phyloP scores from a whole-genome alignment of 1,140 invertebrate species.

The Atopsyche davidsoni region DNA sequence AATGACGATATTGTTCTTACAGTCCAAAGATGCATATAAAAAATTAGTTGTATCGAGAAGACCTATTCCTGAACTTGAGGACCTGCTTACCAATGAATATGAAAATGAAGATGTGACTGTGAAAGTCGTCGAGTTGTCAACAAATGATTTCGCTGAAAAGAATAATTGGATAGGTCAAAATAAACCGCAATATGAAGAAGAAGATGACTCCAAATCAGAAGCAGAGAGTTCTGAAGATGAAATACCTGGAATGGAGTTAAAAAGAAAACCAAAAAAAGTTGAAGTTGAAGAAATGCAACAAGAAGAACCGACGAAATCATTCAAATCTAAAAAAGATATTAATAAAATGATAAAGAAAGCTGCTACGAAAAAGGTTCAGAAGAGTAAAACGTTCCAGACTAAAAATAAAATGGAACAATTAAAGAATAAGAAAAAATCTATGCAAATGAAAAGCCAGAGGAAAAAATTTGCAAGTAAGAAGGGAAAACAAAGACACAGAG shows the following conservation, averaged over 20 bases:
- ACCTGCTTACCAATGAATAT: conserved; percentile 60
- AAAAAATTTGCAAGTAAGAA: conserved; percentile 35
- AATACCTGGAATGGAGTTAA: conserved; percentile 55
- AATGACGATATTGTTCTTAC: conserved; percentile 31
- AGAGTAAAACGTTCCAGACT: conserved; percentile 66
- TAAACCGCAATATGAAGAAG: conserved; percentile 44
- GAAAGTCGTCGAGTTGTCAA: conserved; percentile 64
- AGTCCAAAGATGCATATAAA: conserved; percentile 61
- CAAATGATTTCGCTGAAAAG: conserved; percentile 56
- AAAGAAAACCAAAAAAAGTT: conserved; percentile 32
- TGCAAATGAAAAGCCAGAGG: conserved; percentile 38
- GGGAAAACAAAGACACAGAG: conserved; percentile 42
- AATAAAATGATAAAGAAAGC: conserved; percentile 60
- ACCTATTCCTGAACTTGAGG: conserved; percentile 59
- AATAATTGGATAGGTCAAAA: conserved; percentile 67
- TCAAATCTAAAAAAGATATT: conserved; percentile 57
- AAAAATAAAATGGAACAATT: conserved; percentile 61
- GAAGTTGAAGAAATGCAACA: conserved; percentile 26
- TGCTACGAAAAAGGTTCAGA: conserved; percentile 60
- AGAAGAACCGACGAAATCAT: conserved; percentile 26
- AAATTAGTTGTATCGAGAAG: conserved; percentile 57
- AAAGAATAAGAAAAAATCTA: conserved; percentile 54
- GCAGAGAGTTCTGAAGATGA: conserved; percentile 38
- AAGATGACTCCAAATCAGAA: conserved; percentile 36
- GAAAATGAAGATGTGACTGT: conserved; percentile 69